A percentile compares a stretch with the other conserved stretches of the same genome.
Conservation (phyloP, 2,888 invertebrate species). For the Apotomis betuletana region DNA sequence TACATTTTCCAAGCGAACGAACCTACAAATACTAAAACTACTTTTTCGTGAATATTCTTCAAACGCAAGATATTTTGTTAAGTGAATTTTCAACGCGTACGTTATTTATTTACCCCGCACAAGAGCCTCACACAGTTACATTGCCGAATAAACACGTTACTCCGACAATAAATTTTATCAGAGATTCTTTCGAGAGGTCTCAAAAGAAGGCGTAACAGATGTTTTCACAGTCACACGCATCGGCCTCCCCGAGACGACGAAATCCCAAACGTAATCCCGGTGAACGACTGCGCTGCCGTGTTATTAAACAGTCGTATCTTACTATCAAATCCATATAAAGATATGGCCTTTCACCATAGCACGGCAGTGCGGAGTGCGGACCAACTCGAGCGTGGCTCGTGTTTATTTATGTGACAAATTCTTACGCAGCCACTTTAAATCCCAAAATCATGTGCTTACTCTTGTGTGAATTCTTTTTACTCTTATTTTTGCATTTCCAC, state of each 20-base stretch:
- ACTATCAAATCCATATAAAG: too few species aligned
- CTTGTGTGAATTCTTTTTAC: constrained; percentile 56
- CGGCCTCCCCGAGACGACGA: constrained; percentile 63
- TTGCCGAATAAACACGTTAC: constrained; percentile 34
- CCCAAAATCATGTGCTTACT: constrained; percentile 68
- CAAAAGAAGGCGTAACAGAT: constrained; percentile 77
- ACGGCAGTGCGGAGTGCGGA: constrained; percentile 45
- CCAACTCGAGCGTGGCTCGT: constrained; percentile 74
- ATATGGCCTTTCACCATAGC: too few species aligned
- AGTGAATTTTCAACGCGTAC: background rate
- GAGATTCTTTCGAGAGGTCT: constrained; percentile 58
- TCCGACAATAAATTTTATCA: constrained; percentile 38
- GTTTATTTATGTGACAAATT: constrained; percentile 83
- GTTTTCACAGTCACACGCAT: constrained; percentile 79
- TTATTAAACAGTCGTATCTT: too few species aligned
- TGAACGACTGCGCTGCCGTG: constrained; percentile 59
- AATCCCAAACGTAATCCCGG: constrained; percentile 80
- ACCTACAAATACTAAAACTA: too few species aligned
- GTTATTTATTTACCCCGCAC: constrained; percentile 15
- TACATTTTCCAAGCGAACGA: too few species aligned
- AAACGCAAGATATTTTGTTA: background rate
- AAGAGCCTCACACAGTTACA: constrained; percentile 31
- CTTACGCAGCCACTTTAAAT: constrained; percentile 73
- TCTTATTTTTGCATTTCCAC: constrained; percentile 41
- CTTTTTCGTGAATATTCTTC: too few species aligned